Evolutionary conservation across 1,140 invertebrate genomes (phyloP).

Genomic region (Lepidurus apus): DNA sequence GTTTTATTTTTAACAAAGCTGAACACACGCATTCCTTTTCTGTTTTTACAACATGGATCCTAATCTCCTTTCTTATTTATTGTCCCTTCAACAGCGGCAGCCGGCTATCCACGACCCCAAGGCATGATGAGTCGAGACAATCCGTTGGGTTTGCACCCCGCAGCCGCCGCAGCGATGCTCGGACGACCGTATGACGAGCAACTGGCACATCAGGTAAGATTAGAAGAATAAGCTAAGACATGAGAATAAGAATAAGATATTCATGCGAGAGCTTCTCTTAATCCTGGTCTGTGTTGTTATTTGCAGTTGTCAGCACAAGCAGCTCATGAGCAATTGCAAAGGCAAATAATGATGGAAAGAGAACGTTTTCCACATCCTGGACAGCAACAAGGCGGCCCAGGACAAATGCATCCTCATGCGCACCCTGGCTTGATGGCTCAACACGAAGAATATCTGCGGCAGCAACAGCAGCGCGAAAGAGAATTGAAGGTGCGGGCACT

Average conservation of each 20-base stretch:
- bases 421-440: conserved; percentile 53
- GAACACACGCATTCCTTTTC: too few relatives aligned
- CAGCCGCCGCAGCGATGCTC: conserved; percentile 67
- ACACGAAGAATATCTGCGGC: conserved; percentile 75
- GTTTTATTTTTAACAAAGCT: not conserved
- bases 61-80: conserved; percentile 37
- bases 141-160: conserved; percentile 53
- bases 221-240: too few relatives aligned
- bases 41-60: not conserved
- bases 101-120: conserved; percentile 55
- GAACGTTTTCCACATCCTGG: conserved; percentile 57
- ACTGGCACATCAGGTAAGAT: conserved; percentile 67
- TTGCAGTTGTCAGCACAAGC: conserved; percentile 52
- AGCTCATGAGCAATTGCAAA: conserved; percentile 77
- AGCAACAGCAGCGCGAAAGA: conserved; percentile 64
- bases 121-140: conserved; percentile 56
- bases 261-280: not conserved
- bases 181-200: conserved; percentile 71
- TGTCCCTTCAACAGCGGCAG: conserved; percentile 49
- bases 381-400: conserved; percentile 39
- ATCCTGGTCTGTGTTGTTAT: conserved; percentile 30
- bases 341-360: conserved; percentile 70
- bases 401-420: conserved; percentile 30
- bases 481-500: conserved; percentile 76
- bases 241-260: not conserved